These are phyloP conservation scores for Trachops cirrhosus DNA, from an alignment of 2,797 vertebrate species.

Conservation along the genomic window DNA sequence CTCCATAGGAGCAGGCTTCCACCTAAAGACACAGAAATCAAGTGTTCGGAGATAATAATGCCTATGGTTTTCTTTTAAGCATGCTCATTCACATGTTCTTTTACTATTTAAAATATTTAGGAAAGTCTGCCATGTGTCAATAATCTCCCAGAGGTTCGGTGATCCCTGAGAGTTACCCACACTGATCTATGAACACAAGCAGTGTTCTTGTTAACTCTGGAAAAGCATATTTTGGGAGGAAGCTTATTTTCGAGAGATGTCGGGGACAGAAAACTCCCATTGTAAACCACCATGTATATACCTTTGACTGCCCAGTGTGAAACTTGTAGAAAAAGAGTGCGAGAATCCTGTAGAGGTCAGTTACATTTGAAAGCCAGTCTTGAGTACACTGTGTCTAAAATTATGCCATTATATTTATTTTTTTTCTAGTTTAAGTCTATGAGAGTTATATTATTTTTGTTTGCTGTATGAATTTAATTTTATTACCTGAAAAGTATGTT, in stretches of 20 bases:
- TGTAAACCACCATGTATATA: neutral
- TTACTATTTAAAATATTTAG: neutral
- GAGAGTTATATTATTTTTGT: neutral
- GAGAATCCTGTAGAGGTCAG: neutral
- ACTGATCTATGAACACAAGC: neutral
- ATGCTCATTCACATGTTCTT: neutral
- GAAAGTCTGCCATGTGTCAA: rapidly evolving
- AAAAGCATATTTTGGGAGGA: neutral
- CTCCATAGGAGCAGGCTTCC: neutral
- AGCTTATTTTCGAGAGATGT: neutral
- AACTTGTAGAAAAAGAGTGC: neutral
- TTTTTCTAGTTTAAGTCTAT: neutral
- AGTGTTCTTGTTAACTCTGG: neutral
- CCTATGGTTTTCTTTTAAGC: neutral
- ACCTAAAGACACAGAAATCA: neutral
- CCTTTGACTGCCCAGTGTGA: neutral
- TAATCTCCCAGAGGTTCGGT: neutral
- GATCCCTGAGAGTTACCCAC: rapidly evolving
- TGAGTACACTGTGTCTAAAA: neutral
- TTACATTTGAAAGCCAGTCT: neutral
- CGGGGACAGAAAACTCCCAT: neutral
- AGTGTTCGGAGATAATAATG: neutral
- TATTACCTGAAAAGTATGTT: neutral
- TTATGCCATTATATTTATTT: neutral
- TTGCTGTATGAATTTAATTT: neutral